Evolutionary conservation across 1,140 invertebrate genomes (phyloP).

Genomic region (Teleopsis dalmanni): DNA sequence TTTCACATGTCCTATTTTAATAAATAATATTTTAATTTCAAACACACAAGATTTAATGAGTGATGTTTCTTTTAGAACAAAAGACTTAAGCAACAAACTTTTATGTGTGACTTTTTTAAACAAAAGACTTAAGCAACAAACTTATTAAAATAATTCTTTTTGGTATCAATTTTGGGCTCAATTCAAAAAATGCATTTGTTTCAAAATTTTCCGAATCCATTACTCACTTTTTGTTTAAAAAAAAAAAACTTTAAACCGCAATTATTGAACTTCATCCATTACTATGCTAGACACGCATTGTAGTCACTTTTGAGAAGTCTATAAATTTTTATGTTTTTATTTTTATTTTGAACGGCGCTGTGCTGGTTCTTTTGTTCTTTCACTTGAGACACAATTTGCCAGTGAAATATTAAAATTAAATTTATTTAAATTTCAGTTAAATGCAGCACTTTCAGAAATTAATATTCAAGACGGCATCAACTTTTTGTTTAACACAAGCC

Average conservation of each 20-base stretch:
- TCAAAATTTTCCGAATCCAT: constrained; percentile 3
- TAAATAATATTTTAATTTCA: too few relatives aligned
- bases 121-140: constrained; percentile 30
- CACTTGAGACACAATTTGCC: too few relatives aligned
- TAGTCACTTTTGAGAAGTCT: too few relatives aligned
- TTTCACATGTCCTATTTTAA: too few relatives aligned
- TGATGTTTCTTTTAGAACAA: constrained; percentile 3
- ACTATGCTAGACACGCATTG: constrained; percentile 11
- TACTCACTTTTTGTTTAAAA: background rate
- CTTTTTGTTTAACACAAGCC: too few relatives aligned
- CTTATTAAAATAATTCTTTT: constrained; percentile 12
- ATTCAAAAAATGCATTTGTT: background rate
- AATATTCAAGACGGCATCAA: too few relatives aligned
- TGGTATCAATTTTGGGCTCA: background rate
- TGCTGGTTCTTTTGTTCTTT: too few relatives aligned
- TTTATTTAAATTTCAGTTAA: too few relatives aligned
- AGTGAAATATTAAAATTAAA: too few relatives aligned
- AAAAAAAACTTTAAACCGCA: constrained; percentile 12
- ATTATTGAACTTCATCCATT: constrained; percentile 8
- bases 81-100: constrained; percentile 7
- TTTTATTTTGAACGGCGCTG: too few relatives aligned
- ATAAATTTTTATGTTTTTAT: too few relatives aligned
- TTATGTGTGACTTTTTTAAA: constrained; percentile 16
- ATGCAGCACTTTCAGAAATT: too few relatives aligned
- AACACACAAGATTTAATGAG: background rate